These are phyloP conservation scores for Notospermus geniculatus DNA, from an alignment of 1,140 invertebrate species.

Conservation along the genomic window DNA sequence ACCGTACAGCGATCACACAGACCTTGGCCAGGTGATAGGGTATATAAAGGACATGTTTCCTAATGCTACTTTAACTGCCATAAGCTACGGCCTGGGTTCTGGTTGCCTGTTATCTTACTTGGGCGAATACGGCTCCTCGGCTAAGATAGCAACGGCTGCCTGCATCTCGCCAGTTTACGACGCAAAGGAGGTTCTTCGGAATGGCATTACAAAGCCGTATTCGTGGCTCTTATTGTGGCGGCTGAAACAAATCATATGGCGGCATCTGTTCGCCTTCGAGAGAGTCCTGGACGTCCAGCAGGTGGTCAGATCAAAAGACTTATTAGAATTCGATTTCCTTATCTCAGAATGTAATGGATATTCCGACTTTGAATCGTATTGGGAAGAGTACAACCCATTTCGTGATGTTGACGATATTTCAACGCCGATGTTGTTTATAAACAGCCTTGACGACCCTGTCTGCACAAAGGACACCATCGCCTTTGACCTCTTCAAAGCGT, in stretches of 20 bases:
- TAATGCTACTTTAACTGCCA: slow-evolving; percentile 32
- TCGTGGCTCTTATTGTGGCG: slow-evolving; percentile 27
- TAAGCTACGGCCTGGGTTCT: slow-evolving; percentile 41
- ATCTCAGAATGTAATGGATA: slow-evolving; percentile 34
- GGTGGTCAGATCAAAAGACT: slow-evolving; percentile 21
- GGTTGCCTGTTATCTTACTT: slow-evolving; percentile 44
- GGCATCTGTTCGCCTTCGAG: slow-evolving; percentile 26
- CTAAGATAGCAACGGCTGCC: slow-evolving; percentile 34
- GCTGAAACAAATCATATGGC: slow-evolving; percentile 29
- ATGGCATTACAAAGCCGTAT: slow-evolving; percentile 17
- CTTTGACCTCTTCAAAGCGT: slow-evolving; percentile 42
- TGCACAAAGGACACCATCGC: slow-evolving; percentile 33
- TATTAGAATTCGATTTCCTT: slow-evolving; percentile 26
- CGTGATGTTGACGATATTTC: slow-evolving; percentile 47
- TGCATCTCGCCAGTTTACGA: slow-evolving; percentile 45
- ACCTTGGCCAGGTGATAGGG: slow-evolving; percentile 39
- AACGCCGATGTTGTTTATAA: slow-evolving; percentile 42
- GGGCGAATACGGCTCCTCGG: slow-evolving; percentile 47
- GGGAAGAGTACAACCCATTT: slow-evolving; percentile 45
- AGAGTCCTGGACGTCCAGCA: slow-evolving; percentile 30
- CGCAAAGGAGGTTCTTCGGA: slow-evolving; percentile 25
- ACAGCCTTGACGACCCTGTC: slow-evolving; percentile 45
- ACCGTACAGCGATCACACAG: slow-evolving; percentile 38
- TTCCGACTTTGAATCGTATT: slow-evolving; percentile 38
- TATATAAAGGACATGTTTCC: slow-evolving; percentile 35